Evolutionary conservation across 2,888 invertebrate genomes (phyloP), one percentile per base, ranked within the genome.

Genomic region (Zygaena filipendulae): DNA sequence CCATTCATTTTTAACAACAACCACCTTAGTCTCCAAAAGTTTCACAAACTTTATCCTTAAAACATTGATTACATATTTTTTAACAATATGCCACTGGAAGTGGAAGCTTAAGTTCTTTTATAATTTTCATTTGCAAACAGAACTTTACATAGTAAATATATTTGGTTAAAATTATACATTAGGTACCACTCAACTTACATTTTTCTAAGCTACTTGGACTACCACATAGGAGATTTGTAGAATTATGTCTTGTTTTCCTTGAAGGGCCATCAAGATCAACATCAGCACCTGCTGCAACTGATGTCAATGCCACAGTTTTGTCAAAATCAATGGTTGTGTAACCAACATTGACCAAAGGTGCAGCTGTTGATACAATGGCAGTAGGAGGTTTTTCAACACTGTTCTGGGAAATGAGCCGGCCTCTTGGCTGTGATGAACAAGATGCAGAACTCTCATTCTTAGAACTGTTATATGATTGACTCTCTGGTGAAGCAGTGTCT

Each of bases 301-400:
- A 90, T 11, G 91, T 91, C 13, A 97, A 81, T 11, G 96, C 96
- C 29, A 89, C 90, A 0, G 97, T 97, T 74, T 92, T 92, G 49
- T 95, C 89, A 66, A 97, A 96, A 72, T 97, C 97, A 45, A 97
- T 97, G 1, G 91, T 91, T 5, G 92, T 92, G 57, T 95, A 96
- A 26, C 91, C 89, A 43, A 87, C 82, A 24, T 55, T 59, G 18
- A 59, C 52, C 9, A 28, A 88, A 83, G 36, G 90, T 85, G 60
- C 89, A 87, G 40, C 86, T 8, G 40, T 32, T 3, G 48, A 12
- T 3, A 35, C 25, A 55, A 49, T 38, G 3, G 36, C 29, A 4
- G 42, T 32, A 12, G 52, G 40, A 1, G 53, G 36, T 23, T 63
- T 62, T 20, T 75, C 80, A 13, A 60, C 43, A 33, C 74, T 74